Percentiles rank a stretch among this genome's conserved stretches.
These are phyloP conservation scores for Calycopis cecrops DNA, from an alignment of 1,140 invertebrate genomes.

Conservation along the genomic window DNA sequence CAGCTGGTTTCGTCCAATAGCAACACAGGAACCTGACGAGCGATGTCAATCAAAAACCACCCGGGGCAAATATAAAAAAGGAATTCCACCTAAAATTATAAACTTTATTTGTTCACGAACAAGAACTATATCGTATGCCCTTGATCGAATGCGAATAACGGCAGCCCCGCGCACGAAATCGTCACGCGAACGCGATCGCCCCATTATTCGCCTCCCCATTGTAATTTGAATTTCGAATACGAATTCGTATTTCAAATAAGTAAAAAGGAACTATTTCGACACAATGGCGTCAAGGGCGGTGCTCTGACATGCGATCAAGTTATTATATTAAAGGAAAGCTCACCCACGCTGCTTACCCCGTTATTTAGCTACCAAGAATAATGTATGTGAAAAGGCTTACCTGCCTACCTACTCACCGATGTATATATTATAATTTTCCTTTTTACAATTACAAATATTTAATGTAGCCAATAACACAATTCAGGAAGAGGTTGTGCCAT, in stretches of 20 bases:
- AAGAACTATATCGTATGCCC: constrained; percentile 33
- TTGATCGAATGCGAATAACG: constrained; percentile 42
- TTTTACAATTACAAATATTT: too few species aligned
- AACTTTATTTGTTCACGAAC: constrained; percentile 36
- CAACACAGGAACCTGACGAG: constrained; percentile 76
- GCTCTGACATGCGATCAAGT: constrained; percentile 73
- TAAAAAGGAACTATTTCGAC: constrained; percentile 71
- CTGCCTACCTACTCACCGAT: too few species aligned
- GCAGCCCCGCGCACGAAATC: constrained; percentile 39
- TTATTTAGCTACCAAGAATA: constrained; percentile 37
- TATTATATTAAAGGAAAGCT: constrained; percentile 73
- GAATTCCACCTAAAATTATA: constrained; percentile 26
- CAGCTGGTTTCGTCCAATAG: constrained; percentile 79
- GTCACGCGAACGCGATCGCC: constrained; percentile 69
- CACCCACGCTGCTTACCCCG: constrained; percentile 45
- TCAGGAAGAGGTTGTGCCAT: too few species aligned
- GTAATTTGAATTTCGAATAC: constrained; percentile 75
- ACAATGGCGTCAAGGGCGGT: constrained; percentile 74
- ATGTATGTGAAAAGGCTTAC: constrained; percentile 10
- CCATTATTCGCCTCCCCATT: constrained; percentile 72
- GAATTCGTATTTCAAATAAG: constrained; percentile 73
- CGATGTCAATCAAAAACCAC: constrained; percentile 77
- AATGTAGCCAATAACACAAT: too few species aligned
- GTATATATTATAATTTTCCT: too few species aligned
- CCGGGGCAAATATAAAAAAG: constrained; percentile 34